Percentiles rank a stretch among this genome's conserved stretches.
These are phyloP conservation scores for Phortica okadai DNA, from an alignment of 2,888 invertebrate genomes.

Conservation along the genomic window DNA sequence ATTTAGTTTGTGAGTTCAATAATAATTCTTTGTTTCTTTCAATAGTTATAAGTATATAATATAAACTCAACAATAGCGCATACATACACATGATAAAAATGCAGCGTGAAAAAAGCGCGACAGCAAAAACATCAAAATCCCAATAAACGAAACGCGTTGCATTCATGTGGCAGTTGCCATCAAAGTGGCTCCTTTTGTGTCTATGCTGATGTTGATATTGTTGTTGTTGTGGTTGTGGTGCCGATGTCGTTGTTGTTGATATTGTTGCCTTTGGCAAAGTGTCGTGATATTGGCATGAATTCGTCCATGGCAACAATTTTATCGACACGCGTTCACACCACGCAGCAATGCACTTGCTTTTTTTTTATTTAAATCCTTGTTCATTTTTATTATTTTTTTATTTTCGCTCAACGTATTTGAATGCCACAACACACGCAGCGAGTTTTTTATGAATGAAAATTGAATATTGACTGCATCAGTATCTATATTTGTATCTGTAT, in stretches of 20 bases:
- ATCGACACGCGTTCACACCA: constrained; percentile 1
- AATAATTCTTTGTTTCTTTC: no score
- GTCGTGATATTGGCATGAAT: background rate
- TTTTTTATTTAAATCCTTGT: constrained; percentile 9
- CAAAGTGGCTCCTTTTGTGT: background rate
- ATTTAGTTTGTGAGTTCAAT: no score
- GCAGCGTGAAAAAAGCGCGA: background rate
- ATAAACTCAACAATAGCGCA: background rate
- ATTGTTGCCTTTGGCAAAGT: background rate
- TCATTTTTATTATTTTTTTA: constrained; percentile 23
- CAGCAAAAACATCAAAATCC: constrained; percentile 17
- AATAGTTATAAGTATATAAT: no score
- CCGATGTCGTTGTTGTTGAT: background rate
- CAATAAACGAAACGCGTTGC: constrained; percentile 7
- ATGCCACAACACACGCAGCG: constrained; percentile 44
- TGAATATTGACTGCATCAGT: constrained; percentile 5
- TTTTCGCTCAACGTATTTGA: constrained; percentile 27
- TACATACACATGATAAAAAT: background rate
- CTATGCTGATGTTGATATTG: background rate
- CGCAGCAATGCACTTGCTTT: constrained; percentile 15
- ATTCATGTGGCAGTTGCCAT: background rate
- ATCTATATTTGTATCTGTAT: background rate
- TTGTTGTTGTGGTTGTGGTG: background rate
- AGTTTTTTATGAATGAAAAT: constrained; percentile 63
- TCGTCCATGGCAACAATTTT: background rate